Conservation (phyloP, 2,113 vertebrate genomes). For the Tyto alba region DNA sequence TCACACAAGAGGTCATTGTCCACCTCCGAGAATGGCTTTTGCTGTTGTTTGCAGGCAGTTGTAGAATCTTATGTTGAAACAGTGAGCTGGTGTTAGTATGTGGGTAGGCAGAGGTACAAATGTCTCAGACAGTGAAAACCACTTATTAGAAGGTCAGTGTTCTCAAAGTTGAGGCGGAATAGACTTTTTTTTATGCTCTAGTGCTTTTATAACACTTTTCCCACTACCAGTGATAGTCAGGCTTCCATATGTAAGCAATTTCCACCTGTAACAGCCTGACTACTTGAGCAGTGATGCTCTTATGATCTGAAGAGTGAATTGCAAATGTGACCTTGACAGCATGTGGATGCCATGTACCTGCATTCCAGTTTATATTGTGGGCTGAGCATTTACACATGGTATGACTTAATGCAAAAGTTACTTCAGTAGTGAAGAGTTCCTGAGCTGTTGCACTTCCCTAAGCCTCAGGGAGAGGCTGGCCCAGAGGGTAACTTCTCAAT, state of each 20-base stretch:
- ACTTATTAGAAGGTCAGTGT: neutral
- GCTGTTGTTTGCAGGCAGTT: neutral
- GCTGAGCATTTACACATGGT: neutral
- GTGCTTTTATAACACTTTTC: neutral
- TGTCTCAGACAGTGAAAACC: neutral
- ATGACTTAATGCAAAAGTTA: neutral
- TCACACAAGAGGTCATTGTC: neutral
- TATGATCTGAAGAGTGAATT: neutral
- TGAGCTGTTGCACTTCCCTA: neutral
- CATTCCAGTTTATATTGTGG: neutral
- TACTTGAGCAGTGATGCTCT: neutral
- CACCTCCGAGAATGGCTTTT: neutral
- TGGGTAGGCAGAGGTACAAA: neutral
- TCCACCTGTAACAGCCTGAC: neutral
- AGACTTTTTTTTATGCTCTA: neutral
- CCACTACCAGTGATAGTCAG: neutral
- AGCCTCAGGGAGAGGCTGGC: neutral
- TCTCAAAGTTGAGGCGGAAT: neutral
- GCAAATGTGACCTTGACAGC: accelerated
- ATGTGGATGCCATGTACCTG: neutral
- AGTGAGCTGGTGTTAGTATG: neutral
- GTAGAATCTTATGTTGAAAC: neutral
- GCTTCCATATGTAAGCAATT: neutral
- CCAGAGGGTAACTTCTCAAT: neutral
- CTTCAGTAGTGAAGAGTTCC: neutral